These are phyloP conservation scores for Lasioglossum baleicum DNA, from an alignment of 1,140 invertebrate genomes.

Conservation along the genomic window DNA sequence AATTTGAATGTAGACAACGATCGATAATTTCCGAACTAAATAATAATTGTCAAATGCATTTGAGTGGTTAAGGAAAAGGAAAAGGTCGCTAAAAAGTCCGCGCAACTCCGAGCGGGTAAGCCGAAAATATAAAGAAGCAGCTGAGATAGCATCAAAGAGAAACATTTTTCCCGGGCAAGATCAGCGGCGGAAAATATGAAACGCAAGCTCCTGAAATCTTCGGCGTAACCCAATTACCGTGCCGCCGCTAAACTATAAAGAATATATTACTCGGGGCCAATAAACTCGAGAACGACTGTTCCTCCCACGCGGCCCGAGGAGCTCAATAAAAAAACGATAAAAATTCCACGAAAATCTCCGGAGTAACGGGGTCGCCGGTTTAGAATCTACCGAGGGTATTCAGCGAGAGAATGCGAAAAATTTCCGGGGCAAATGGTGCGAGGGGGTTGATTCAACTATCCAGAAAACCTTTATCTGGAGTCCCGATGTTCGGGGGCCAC, in stretches of 20 bases:
- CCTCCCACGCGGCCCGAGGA: background rate
- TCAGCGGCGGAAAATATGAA: background rate
- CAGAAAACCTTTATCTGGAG: background rate
- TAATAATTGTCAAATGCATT: too few relatives aligned
- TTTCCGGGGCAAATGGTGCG: background rate
- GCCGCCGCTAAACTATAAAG: constrained; percentile 7
- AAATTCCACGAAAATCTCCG: constrained; percentile 7
- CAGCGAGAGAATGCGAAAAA: background rate
- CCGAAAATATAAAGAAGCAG: background rate
- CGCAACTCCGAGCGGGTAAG: too few relatives aligned
- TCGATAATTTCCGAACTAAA: too few relatives aligned
- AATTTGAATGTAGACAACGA: too few relatives aligned
- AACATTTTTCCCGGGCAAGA: background rate
- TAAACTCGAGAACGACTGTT: constrained; percentile 20
- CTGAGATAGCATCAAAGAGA: background rate
- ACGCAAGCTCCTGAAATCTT: background rate
- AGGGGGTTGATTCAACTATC: too few relatives aligned
- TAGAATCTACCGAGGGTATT: background rate
- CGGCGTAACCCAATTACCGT: constrained; percentile 20
- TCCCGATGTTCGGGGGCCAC: constrained; percentile 27
- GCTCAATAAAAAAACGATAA: constrained; percentile 25
- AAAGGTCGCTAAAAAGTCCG: too few relatives aligned
- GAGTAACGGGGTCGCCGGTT: constrained; percentile 6
- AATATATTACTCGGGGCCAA: background rate
- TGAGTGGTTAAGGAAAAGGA: too few relatives aligned